phyloP scores from a whole-genome alignment of 1,140 invertebrate species.

The Drosophila persimilis region DNA sequence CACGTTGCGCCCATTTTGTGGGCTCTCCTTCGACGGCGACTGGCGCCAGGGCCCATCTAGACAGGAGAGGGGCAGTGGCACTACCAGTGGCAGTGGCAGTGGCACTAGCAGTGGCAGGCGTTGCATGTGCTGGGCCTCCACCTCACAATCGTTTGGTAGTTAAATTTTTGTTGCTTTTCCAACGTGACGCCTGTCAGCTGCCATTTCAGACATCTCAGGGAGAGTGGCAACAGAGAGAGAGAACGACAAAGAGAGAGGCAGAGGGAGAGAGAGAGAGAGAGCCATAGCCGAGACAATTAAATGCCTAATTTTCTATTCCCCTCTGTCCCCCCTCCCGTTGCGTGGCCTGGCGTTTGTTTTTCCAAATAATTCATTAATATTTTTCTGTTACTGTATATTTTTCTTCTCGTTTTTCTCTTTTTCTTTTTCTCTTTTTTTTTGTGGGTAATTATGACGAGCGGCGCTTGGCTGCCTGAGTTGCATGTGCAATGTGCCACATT shows the following conservation, averaged over 20 bases:
- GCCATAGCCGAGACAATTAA: constrained; percentile 72
- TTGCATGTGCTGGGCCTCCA: constrained; percentile 63
- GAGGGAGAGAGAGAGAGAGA: constrained; percentile 20
- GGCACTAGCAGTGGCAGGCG: constrained; percentile 56
- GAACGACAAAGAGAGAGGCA: background rate
- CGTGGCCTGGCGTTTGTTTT: constrained; percentile 70
- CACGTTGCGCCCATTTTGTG: constrained; percentile 76
- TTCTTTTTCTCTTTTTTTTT: constrained; percentile 3
- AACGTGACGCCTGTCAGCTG: constrained; percentile 80
- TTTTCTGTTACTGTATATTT: constrained; percentile 32
- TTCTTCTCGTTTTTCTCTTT: background rate
- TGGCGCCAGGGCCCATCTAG: constrained; percentile 25
- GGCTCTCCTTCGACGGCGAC: constrained; percentile 5
- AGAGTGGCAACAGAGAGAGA: too few relatives aligned
- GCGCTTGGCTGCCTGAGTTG: constrained; percentile 66
- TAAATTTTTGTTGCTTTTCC: constrained; percentile 77
- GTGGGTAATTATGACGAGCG: constrained; percentile 67
- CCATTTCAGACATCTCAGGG: constrained; percentile 18
- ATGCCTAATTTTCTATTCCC: constrained; percentile 73
- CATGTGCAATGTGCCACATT: constrained; percentile 63
- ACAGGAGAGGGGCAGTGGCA: too few relatives aligned
- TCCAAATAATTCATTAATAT: constrained; percentile 83
- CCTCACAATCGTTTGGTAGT: constrained; percentile 53
- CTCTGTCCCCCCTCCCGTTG: constrained; percentile 25
- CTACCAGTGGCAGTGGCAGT: constrained; percentile 29